These are phyloP conservation scores for Anthophora plumipes DNA, from an alignment of 2,888 invertebrate species.

Conservation along the genomic window DNA sequence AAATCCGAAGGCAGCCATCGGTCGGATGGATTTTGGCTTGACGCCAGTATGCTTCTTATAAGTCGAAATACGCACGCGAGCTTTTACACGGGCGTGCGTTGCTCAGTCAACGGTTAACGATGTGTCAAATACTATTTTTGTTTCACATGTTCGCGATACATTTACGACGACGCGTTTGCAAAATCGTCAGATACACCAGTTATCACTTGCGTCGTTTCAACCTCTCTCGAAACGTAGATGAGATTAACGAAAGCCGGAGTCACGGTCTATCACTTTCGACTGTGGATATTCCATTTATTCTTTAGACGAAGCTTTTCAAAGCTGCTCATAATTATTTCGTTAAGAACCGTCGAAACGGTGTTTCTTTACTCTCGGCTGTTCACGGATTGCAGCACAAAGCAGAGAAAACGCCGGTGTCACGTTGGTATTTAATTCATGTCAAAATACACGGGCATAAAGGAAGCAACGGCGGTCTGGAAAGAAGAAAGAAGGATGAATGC, in stretches of 20 bases:
- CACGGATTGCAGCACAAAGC: background rate
- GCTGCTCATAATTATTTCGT: constrained; percentile 36
- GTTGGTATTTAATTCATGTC: constrained; percentile 60
- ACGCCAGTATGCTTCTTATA: constrained; percentile 68
- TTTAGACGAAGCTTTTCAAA: background rate
- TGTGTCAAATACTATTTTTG: constrained; percentile 73
- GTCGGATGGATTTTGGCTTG: constrained; percentile 61
- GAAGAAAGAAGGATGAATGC: constrained; percentile 25
- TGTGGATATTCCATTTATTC: background rate
- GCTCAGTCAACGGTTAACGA: constrained; percentile 73
- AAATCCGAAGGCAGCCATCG: constrained; percentile 67
- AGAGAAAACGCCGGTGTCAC: constrained; percentile 16
- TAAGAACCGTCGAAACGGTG: background rate
- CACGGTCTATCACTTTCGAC: constrained; percentile 23
- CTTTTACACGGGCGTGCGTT: constrained; percentile 61
- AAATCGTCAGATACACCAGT: constrained; percentile 22
- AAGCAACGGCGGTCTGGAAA: constrained; percentile 2
- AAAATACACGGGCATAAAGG: constrained; percentile 40
- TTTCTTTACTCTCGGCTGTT: background rate
- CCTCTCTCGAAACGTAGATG: background rate
- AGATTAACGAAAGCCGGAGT: background rate
- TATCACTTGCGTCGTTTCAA: constrained; percentile 22
- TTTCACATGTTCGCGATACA: constrained; percentile 58
- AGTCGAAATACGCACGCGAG: constrained; percentile 62
- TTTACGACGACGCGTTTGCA: constrained; percentile 56